phyloP scores from a whole-genome alignment of 2,888 invertebrate genomes.

The Drosophila aldrichi region DNA sequence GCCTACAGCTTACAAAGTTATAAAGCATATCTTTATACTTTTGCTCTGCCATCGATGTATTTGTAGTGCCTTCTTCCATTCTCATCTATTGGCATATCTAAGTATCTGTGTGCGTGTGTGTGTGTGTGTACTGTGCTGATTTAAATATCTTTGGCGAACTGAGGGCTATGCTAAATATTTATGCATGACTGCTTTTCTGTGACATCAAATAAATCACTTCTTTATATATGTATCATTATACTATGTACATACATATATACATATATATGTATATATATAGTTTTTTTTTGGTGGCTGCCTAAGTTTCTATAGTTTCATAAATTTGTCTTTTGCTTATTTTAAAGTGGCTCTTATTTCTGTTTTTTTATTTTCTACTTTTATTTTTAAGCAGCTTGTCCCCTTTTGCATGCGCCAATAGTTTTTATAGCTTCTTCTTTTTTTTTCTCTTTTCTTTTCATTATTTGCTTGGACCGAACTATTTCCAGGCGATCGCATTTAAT shows the following conservation, averaged over 20 bases:
- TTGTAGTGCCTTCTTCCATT: constrained; percentile 51
- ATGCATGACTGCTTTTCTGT: constrained; percentile 81
- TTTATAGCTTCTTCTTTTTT: not conserved
- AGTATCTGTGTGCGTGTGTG: constrained; percentile 12
- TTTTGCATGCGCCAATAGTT: constrained; percentile 4
- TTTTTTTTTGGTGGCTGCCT: constrained; percentile 42
- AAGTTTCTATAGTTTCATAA: constrained; percentile 17
- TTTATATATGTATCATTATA: constrained; percentile 35
- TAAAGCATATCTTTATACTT: constrained; percentile 75
- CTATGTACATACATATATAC: constrained; percentile 26
- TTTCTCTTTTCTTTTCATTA: not conserved
- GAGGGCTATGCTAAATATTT: constrained; percentile 80
- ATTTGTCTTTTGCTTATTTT: not conserved
- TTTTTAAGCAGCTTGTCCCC: not conserved
- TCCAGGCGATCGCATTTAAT: constrained; percentile 4
- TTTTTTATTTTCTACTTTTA: not conserved
- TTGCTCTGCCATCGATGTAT: constrained; percentile 62
- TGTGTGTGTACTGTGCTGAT: constrained; percentile 47
- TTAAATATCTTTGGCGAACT: constrained; percentile 67
- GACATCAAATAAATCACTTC: constrained; percentile 81
- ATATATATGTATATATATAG: not conserved
- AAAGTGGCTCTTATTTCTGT: constrained; percentile 2
- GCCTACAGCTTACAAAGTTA: constrained; percentile 59
- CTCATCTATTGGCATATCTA: constrained; percentile 27
- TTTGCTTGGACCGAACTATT: constrained; percentile 1